phyloP scores from a whole-genome alignment of 1,140 invertebrate genomes.

The Helicoverpa armigera region DNA sequence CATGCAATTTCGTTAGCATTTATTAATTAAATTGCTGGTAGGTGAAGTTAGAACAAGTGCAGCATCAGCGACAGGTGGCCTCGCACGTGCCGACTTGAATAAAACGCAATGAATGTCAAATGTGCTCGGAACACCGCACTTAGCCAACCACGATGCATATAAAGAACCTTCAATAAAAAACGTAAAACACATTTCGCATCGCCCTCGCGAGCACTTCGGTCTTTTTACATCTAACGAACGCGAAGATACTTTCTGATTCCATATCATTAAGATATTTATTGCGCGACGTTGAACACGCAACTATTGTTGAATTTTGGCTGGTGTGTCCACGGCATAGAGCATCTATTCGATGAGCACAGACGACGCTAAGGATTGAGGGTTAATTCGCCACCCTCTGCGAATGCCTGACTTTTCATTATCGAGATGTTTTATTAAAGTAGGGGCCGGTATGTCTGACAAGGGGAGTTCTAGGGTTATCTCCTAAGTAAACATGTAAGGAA shows the following conservation, averaged over 20 bases:
- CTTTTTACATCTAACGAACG: conserved; percentile 56
- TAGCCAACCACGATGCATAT: conserved; percentile 51
- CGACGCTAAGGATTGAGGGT: conserved; percentile 65
- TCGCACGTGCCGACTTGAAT: conserved; percentile 81
- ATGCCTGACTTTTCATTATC: conserved; percentile 86
- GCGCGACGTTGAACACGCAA: conserved; percentile 63
- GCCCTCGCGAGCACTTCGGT: conserved; percentile 54
- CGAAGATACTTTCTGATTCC: conserved; percentile 85
- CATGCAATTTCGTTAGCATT: conserved; percentile 30
- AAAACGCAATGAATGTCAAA: conserved; percentile 86
- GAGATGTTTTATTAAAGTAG: conserved; percentile 86
- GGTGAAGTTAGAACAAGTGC: conserved; percentile 62
- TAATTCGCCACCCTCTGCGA: conserved; percentile 83
- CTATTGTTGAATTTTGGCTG: conserved; percentile 75
- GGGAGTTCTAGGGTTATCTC: conserved; percentile 76
- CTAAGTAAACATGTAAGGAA: conserved; percentile 23
- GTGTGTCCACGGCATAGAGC: conserved; percentile 69
- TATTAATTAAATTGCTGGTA: conserved; percentile 38
- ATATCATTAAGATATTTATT: conserved; percentile 86
- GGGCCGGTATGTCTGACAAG: conserved; percentile 65
- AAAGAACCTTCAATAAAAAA: conserved; percentile 57
- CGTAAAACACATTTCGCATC: conserved; percentile 61
- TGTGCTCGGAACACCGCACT: conserved; percentile 65
- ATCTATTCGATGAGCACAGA: conserved; percentile 65
- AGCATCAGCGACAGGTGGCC: conserved; percentile 83